Evolutionary conservation across 2,888 invertebrate species (phyloP).

Genomic region (Nowickia ferox): DNA sequence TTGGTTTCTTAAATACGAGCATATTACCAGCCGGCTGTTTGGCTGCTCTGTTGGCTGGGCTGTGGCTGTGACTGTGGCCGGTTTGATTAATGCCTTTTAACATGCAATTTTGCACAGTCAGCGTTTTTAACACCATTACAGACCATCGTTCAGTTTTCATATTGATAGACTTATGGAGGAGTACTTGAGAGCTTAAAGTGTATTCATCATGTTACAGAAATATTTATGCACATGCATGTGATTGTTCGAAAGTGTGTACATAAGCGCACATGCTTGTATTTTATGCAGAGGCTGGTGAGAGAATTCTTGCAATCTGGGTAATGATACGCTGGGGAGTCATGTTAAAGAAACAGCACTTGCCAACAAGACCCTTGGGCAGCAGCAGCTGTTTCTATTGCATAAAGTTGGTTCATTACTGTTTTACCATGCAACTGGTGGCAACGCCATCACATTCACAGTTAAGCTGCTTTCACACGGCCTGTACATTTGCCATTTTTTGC

Average conservation of each 20-base stretch:
- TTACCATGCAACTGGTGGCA: neutral
- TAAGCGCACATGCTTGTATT: neutral
- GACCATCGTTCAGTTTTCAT: constrained; percentile 31
- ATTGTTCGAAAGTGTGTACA: neutral
- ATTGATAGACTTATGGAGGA: constrained; percentile 39
- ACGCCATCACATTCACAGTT: neutral
- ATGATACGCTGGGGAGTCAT: no score
- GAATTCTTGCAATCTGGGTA: no score
- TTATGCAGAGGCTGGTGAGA: no score
- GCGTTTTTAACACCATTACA: constrained; percentile 62
- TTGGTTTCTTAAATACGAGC: constrained; percentile 28
- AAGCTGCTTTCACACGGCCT: neutral
- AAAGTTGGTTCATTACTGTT: no score
- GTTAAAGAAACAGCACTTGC: no score
- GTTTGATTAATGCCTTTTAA: constrained; percentile 64
- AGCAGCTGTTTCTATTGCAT: no score
- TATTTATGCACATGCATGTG: neutral
- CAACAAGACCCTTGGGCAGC: no score
- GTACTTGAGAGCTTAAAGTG: constrained; percentile 50
- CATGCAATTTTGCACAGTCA: constrained; percentile 66
- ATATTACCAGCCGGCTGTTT: constrained; percentile 23
- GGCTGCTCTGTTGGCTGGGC: constrained; percentile 36
- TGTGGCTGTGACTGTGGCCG: constrained; percentile 29
- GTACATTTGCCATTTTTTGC: no score
- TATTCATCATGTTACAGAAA: constrained; percentile 32